Conservation (phyloP, 1,140 invertebrate genomes). For the Pachypeltis micranthus region DNA sequence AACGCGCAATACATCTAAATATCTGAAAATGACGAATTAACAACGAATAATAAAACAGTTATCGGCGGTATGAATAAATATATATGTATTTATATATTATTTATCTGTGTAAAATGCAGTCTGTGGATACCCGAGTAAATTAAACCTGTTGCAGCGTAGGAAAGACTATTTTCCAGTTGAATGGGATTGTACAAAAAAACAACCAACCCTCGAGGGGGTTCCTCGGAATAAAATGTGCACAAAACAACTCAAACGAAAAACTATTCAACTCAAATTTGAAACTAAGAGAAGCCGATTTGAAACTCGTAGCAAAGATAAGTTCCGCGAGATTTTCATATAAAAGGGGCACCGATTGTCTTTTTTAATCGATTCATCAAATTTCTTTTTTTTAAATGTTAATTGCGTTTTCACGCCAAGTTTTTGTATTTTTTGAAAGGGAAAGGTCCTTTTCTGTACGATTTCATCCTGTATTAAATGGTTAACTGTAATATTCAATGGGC, state of each 20-base stretch:
- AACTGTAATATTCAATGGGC: neutral
- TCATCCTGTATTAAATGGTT: neutral
- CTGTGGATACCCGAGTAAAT: conserved; percentile 23
- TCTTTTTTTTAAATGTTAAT: too few relatives aligned
- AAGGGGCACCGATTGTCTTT: too few relatives aligned
- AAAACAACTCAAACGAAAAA: too few relatives aligned
- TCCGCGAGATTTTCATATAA: too few relatives aligned
- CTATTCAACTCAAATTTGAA: too few relatives aligned
- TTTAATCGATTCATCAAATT: too few relatives aligned
- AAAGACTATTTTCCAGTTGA: conserved; percentile 20
- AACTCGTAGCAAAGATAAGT: too few relatives aligned
- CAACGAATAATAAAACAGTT: conserved; percentile 20
- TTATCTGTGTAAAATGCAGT: conserved; percentile 13
- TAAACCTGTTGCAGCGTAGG: conserved; percentile 21
- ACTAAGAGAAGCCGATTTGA: too few relatives aligned
- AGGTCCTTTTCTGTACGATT: conserved; percentile 2
- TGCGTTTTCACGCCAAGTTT: too few relatives aligned
- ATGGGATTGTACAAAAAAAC: conserved; percentile 6
- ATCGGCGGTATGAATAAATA: conserved; percentile 20
- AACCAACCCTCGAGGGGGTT: neutral
- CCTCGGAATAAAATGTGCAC: too few relatives aligned
- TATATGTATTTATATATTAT: conserved; percentile 18
- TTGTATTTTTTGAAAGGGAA: too few relatives aligned
- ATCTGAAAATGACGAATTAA: conserved; percentile 15
- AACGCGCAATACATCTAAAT: conserved; percentile 13